phyloP scores from a whole-genome alignment of 2,113 vertebrate genomes.

The Psammodynastes pulverulentus region DNA sequence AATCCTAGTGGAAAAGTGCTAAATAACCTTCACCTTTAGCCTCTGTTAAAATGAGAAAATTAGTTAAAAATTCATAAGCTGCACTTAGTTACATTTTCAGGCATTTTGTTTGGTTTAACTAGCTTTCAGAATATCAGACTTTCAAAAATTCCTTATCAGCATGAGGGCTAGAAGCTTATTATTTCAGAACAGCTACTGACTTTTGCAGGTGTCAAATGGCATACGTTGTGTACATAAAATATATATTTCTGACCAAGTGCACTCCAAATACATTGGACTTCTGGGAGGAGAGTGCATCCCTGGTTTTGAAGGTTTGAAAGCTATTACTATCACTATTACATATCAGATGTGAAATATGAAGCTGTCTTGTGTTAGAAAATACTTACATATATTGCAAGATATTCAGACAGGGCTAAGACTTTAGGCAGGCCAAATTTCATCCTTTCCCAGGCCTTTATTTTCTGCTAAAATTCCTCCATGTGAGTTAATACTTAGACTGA shows the following conservation, averaged over 20 bases:
- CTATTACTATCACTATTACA: background rate
- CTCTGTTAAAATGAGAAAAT: background rate
- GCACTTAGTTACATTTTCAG: background rate
- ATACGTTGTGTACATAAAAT: background rate
- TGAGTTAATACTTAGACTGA: background rate
- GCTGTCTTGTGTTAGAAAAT: background rate
- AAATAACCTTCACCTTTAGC: background rate
- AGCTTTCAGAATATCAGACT: background rate
- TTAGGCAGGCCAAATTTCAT: background rate
- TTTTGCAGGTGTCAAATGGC: background rate
- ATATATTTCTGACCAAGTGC: background rate
- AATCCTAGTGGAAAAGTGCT: background rate
- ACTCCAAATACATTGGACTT: background rate
- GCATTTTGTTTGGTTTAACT: background rate
- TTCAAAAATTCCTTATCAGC: background rate
- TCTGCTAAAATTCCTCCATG: background rate
- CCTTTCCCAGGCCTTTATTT: background rate
- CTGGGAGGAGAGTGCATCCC: background rate
- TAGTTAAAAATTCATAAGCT: background rate
- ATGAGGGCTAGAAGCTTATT: background rate
- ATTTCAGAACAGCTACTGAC: background rate
- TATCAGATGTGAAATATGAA: background rate
- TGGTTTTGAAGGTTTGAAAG: background rate
- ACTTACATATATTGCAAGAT: background rate
- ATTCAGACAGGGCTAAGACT: background rate